phyloP scores from a whole-genome alignment of 2,113 vertebrate genomes.

The Campylorhamphus procurvoides region DNA sequence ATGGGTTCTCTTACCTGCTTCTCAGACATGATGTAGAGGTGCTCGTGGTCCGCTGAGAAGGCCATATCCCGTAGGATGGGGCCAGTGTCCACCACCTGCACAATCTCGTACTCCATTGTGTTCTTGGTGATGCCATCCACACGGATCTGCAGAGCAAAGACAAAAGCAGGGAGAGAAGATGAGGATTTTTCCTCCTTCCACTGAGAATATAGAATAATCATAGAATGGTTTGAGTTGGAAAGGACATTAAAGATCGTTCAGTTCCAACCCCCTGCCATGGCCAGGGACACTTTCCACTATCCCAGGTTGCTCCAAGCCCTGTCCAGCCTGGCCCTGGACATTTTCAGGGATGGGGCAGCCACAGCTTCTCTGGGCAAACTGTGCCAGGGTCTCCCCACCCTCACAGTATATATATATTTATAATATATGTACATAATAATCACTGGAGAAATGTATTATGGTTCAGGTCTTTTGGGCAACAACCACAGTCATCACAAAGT shows the following conservation, averaged over 20 bases:
- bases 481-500: background rate
- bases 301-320: rapidly evolving
- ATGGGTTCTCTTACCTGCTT: constrained; percentile 84
- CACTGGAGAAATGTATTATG: background rate
- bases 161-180: background rate
- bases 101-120: constrained; percentile 90
- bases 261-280: background rate
- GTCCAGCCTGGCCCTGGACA: rapidly evolving
- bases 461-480: background rate
- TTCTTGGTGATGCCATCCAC: constrained; percentile 88
- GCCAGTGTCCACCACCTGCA: constrained; percentile 90
- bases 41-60: constrained; percentile 90
- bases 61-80: constrained; percentile 93
- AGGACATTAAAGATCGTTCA: background rate
- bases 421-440: background rate
- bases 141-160: constrained; percentile 80
- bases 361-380: background rate
- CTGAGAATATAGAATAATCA: background rate
- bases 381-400: background rate
- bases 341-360: background rate
- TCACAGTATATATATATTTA: background rate
- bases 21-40: constrained; percentile 96
- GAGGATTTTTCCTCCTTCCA: background rate
- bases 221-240: background rate
- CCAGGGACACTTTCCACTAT: rapidly evolving